Conservation (phyloP, 1,140 invertebrate species). For the Drosophila ambigua region DNA sequence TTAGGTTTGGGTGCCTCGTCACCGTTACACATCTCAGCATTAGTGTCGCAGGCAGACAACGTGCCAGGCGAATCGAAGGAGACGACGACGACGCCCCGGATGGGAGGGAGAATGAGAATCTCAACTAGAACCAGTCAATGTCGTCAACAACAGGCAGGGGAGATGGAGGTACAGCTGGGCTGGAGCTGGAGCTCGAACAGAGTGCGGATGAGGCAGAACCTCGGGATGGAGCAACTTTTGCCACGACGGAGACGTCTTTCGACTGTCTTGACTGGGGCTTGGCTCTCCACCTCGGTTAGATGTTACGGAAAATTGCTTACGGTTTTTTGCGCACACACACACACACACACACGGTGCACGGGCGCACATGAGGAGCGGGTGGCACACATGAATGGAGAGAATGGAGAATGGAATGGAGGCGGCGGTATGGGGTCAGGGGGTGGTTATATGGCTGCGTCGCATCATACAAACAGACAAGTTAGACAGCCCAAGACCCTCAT, state of each 20-base stretch:
- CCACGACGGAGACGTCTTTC: constrained; percentile 63
- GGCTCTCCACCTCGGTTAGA: constrained; percentile 61
- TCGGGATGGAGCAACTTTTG: constrained; percentile 52
- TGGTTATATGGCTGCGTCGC: constrained; percentile 46
- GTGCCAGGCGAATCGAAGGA: constrained; percentile 74
- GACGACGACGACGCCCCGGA: constrained; percentile 25
- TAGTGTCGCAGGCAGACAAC: constrained; percentile 75
- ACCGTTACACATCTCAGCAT: constrained; percentile 74
- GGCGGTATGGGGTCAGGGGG: constrained; percentile 1
- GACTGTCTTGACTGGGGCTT: constrained; percentile 61
- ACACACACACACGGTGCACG: constrained; percentile 36
- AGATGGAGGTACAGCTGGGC: constrained; percentile 5
- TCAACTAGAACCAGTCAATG: constrained; percentile 66
- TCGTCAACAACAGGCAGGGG: constrained; percentile 57
- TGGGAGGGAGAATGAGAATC: constrained; percentile 35
- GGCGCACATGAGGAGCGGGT: constrained; percentile 38
- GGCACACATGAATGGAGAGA: constrained; percentile 66
- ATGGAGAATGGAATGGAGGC: constrained; percentile 17
- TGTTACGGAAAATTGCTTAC: constrained; percentile 83
- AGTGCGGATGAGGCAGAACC: constrained; percentile 12
- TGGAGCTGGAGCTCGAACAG: background rate
- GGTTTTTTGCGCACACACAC: constrained; percentile 74
- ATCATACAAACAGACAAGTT: constrained; percentile 82
- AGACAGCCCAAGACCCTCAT: constrained; percentile 80
- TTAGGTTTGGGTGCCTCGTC: constrained; percentile 26